Percentiles rank a stretch among this genome's conserved stretches.
phyloP scores from a whole-genome alignment of 2,797 vertebrate species.

The Meda fulgida region DNA sequence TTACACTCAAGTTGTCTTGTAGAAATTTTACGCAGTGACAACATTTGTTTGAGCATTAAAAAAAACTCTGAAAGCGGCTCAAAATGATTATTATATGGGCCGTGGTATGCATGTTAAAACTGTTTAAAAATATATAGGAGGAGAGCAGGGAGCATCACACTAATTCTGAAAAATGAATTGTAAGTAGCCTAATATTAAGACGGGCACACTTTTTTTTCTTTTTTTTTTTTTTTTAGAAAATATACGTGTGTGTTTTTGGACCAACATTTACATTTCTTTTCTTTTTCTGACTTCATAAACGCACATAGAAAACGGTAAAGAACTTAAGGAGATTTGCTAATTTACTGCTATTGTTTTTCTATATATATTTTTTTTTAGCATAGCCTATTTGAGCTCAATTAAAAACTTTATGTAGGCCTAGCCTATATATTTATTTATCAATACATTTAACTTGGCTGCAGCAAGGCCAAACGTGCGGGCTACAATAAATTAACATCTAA shows the following conservation, averaged over 20 bases:
- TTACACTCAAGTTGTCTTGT: constrained; percentile 12
- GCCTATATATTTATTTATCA: not conserved
- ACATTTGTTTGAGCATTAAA: not conserved
- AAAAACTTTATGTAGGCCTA: not conserved
- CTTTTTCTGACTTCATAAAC: not conserved
- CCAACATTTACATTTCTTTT: not conserved
- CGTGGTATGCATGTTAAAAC: not conserved
- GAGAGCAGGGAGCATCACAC: not conserved
- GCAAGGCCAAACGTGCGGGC: not conserved
- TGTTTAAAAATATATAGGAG: not conserved
- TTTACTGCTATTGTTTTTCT: not conserved
- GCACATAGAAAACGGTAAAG: not conserved
- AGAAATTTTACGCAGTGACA: not conserved
- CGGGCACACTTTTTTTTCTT: not conserved
- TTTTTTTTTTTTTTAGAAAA: no score
- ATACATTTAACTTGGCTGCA: not conserved
- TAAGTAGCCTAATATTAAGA: not conserved
- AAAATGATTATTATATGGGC: not conserved
- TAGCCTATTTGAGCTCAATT: not conserved
- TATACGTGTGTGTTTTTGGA: not conserved
- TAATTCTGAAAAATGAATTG: not conserved
- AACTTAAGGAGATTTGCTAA: not conserved
- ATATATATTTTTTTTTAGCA: no score
- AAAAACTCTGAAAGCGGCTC: not conserved
- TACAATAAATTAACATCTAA: not conserved